Evolutionary conservation across 2,888 invertebrate genomes (phyloP), one percentile per base, ranked within the genome.

Genomic region (Lottia scabra): DNA sequence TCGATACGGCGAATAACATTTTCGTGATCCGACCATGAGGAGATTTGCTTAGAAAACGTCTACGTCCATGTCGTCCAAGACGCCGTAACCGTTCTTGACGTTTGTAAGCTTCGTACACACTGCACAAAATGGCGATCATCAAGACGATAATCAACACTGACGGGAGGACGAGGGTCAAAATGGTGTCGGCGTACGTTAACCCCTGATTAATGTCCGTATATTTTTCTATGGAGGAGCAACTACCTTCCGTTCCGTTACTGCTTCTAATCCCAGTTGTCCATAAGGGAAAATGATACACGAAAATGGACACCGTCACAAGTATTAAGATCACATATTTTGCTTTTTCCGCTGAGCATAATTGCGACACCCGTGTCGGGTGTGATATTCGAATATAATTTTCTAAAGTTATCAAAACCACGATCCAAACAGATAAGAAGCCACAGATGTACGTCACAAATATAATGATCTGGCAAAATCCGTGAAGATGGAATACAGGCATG

Each of bases 321-420:
- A 76, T 26, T 1, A 71, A 5, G 1, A 85, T 75, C 6, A 80
- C 68, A 3, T 72, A 46, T 56, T 77, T 80, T 1, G 86, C 85
- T 16, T 75, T 79, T 30, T 72, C 69, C 27, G 74, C 68, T 19
- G 81, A 83, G 67, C 84, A 85, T 38, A 84, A 71, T 1, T 72
- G 67, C 12, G 73, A 72, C 0, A 82, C 80, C 15, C 91, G 92
- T 69, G 95, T 88, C 0, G 95, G 95, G 87, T 94, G 94, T 77
- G 93, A 91, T 0, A 96, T 95, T 0, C 95, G 95, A 6, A 95
- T 93, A 86, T 94, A 95, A 19, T 96, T 92, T 86, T 96, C 96
- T 1, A 94, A 92, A 0, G 96, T 96, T 85, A 96, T 96, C 0
- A 95, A 93, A 10, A 95, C 94, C 23, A 95, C 94, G 74, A 95